Evolutionary conservation across 2,888 invertebrate genomes (phyloP), one percentile per base, ranked within the genome.

Genomic region (Zaprionus lineosus): DNA sequence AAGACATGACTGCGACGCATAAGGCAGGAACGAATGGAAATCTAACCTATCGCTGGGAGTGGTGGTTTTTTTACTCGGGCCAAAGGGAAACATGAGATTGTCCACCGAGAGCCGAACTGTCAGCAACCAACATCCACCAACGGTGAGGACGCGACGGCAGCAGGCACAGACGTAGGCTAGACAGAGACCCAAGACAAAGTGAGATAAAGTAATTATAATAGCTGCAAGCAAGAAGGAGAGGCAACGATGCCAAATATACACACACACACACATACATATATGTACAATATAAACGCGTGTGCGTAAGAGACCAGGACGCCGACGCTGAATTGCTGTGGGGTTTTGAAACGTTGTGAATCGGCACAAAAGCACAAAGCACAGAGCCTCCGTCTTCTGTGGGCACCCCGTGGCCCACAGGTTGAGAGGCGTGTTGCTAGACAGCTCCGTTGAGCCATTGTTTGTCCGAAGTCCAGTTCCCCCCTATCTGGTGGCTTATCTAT

Each of bases 101-200:
- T 74, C 79, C 81, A 52, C 44, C 55, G 86, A 83, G 87, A 84
- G 73, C 76, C 76, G 74, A 70, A 81, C 72, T 81, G 77, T 86
- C 86, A 86, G 82, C 73, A 64, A 74, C 57, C 69, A n/a, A n/a
- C n/a, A 74, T 74, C 69, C 69, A 74, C 74, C 69, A 62, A 39
- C 50, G 43, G 26, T 24, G 59, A 50, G 28, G 73, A 58, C 39
- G 37, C 39, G 44, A 62, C 40, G 48, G 16, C 50, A 31, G 57
- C 50, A 9, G 47, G 15, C 24, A 50, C 58, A 29, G 24, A 47
- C 46, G 51, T 44, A 46, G 3, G 74, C 24, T 11, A 56, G 53
- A 59, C 53, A 78, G 55, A 66, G 67, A 46, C 48, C 31, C 12
- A 31, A 31, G 33, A 50, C 21, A 37, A 31, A 61, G 64, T 34